These are phyloP conservation scores for Psilanteris sp. DNA, from an alignment of 1,140 invertebrate genomes.

Conservation along the genomic window DNA sequence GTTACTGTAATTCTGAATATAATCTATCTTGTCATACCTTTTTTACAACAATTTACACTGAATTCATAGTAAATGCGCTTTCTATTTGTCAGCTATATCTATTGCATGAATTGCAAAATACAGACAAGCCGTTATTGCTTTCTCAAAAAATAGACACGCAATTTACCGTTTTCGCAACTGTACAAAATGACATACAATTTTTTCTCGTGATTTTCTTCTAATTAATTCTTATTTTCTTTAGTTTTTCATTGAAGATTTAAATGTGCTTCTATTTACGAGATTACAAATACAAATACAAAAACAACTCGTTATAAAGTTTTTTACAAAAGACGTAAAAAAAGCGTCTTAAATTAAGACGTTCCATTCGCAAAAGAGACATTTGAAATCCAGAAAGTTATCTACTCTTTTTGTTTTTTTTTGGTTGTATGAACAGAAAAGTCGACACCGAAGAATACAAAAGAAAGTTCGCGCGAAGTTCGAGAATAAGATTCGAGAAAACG, in stretches of 20 bases:
- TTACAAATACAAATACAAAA: constrained; percentile 45
- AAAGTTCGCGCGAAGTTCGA: constrained; percentile 44
- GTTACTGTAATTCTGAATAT: constrained; percentile 58
- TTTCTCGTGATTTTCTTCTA: constrained; percentile 19
- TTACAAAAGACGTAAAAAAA: constrained; percentile 60
- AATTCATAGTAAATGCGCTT: constrained; percentile 61
- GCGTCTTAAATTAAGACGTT: constrained; percentile 45
- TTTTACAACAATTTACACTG: constrained; percentile 61
- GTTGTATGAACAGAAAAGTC: constrained; percentile 43
- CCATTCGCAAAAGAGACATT: constrained; percentile 31
- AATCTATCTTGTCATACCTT: constrained; percentile 59
- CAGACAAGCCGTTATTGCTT: constrained; percentile 61
- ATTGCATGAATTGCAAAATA: constrained; percentile 59
- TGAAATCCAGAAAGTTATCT: constrained; percentile 37
- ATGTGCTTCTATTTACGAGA: constrained; percentile 38
- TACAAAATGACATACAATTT: constrained; percentile 58
- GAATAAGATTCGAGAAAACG: constrained; percentile 50
- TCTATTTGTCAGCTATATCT: constrained; percentile 46
- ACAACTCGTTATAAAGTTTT: constrained; percentile 51
- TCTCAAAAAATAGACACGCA: constrained; percentile 60
- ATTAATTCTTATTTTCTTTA: constrained; percentile 21
- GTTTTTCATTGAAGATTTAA: constrained; percentile 32
- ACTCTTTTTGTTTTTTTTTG: constrained; percentile 17
- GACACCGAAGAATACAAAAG: constrained; percentile 57
- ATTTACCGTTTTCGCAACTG: constrained; percentile 55